Conservation (phyloP, 1,140 invertebrate species). For the Drosophila navojoa region DNA sequence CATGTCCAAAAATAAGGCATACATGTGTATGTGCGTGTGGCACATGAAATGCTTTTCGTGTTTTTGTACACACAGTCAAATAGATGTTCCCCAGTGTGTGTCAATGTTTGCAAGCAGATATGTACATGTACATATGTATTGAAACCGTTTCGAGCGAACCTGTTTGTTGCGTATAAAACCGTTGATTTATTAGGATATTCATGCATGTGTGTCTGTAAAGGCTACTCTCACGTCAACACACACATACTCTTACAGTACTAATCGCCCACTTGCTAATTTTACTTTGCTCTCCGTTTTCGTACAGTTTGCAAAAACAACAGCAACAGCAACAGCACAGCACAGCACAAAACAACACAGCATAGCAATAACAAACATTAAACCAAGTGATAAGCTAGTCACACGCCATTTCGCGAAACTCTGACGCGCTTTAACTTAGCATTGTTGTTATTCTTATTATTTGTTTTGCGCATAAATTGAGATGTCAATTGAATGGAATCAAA, state of each 20-base stretch:
- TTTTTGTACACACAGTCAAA: background rate
- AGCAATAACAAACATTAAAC: slow-evolving; percentile 17
- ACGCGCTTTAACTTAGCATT: slow-evolving; percentile 4
- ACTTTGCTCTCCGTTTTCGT: slow-evolving; percentile 17
- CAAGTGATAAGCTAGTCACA: slow-evolving; percentile 42
- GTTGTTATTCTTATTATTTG: slow-evolving; percentile 12
- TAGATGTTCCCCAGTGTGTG: background rate
- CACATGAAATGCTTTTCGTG: slow-evolving; percentile 1
- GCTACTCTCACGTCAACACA: background rate
- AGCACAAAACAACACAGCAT: slow-evolving; percentile 3
- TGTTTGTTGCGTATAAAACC: slow-evolving; percentile 24
- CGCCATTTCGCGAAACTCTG: slow-evolving; percentile 23
- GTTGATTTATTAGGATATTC: slow-evolving; percentile 35
- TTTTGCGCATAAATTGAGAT: slow-evolving; percentile 30
- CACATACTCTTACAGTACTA: background rate
- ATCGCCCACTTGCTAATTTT: slow-evolving; percentile 36
- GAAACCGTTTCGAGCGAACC: slow-evolving; percentile 37
- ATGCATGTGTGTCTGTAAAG: slow-evolving; percentile 6
- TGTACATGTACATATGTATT: slow-evolving; percentile 4
- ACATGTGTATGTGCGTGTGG: background rate
- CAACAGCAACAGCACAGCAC: slow-evolving; percentile 7
- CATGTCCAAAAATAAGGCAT: slow-evolving; percentile 5
- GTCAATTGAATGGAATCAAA: slow-evolving; percentile 9
- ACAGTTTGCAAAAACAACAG: slow-evolving; percentile 12
- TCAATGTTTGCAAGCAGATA: slow-evolving; percentile 14